Evolutionary conservation across 1,140 invertebrate genomes (phyloP), one percentile per base, ranked within the genome.

Genomic region (Rhagoletis zephyria): DNA sequence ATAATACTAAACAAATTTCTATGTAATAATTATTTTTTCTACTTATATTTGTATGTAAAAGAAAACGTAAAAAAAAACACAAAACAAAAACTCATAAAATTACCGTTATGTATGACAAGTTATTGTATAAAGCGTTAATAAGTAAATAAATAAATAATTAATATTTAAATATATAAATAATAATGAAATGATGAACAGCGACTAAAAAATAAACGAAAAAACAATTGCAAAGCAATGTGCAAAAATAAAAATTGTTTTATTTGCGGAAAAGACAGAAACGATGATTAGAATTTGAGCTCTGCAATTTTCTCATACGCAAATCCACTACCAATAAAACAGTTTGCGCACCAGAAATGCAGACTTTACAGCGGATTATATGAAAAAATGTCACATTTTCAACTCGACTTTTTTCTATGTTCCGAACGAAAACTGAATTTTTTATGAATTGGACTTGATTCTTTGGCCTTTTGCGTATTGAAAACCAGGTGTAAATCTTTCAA

Each of bases 31-130:
- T 56, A 51, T 56, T 81, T 81, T 81, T 81, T 81, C 74, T 81
- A 81, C 74, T 81, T 81, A 81, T 81, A 81, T 81, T 81, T 81
- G 74, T 81, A 81, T 81, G 74, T 81, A 59, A 81, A 81, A 56
- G 16, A 56, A 81, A 19, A 16, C 12, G 45, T 42, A 70, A 2
- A 48, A 9, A 81, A 4, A 59, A 30, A 30, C 7, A 81, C 51
- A 59, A 51, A 81, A 81, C 10, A 51, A 59, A 81, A 56, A 81
- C 6, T 3, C 45, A 56, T 19, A 81, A 19, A 56, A 74, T 56
- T 56, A 81, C 19, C 48, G 7, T 59, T 48, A 81, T 56, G 48
- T 81, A 81, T 81, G 74, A 48, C 74, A 81, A 81, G 30, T 56
- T 56, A 81, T 81, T 81, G 74, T 81, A 56, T 56, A 81, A 81